Percentiles rank a stretch among this genome's conserved stretches.
phyloP scores from a whole-genome alignment of 2,888 invertebrate species.

The Archips xylosteana region DNA sequence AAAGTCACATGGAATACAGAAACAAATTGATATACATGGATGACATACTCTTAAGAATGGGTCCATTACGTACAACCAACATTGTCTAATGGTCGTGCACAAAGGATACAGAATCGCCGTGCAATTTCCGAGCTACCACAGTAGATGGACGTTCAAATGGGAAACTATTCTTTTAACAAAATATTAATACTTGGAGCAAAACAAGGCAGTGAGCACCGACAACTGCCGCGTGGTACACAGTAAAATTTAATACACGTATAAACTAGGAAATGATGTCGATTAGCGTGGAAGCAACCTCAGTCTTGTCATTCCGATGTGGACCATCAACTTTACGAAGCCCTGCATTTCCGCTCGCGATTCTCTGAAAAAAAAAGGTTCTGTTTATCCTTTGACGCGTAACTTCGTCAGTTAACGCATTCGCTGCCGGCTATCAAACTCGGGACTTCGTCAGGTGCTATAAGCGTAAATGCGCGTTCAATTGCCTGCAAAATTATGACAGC shows the following conservation, averaged over 20 bases:
- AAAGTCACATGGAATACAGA: no score
- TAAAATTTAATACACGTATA: conserved; percentile 71
- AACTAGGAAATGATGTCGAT: conserved; percentile 72
- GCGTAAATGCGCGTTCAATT: no score
- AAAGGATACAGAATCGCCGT: no score
- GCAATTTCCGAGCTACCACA: no score
- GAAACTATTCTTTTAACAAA: neutral
- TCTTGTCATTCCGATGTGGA: conserved; percentile 80
- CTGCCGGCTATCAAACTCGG: no score
- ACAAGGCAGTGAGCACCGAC: conserved; percentile 60
- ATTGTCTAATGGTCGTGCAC: no score
- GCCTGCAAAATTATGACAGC: no score
- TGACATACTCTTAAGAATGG: no score
- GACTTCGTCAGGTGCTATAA: no score
- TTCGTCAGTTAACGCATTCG: neutral
- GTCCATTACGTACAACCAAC: no score
- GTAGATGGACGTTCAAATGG: neutral
- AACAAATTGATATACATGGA: no score
- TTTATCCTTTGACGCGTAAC: conserved; percentile 8
- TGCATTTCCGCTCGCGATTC: conserved; percentile 59
- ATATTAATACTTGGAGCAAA: conserved; percentile 41
- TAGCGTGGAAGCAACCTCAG: conserved; percentile 81
- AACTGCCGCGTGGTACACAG: conserved; percentile 64
- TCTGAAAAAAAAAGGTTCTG: conserved; percentile 54
- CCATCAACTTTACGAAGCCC: conserved; percentile 69